phyloP scores from a whole-genome alignment of 2,113 vertebrate species.

The Pluvianellus socialis region DNA sequence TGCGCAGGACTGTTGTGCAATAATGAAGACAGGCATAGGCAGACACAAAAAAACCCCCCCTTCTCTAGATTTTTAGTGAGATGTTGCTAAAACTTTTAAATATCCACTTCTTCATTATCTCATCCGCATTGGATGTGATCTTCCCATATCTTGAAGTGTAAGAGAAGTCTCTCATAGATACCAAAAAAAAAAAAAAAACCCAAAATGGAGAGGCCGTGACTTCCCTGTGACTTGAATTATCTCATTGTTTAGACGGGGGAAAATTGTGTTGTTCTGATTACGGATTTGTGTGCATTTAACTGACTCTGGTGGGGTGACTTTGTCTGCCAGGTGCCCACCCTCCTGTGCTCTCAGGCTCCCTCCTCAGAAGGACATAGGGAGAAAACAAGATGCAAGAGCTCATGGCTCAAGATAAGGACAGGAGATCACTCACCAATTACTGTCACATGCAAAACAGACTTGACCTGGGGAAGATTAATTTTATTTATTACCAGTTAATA shows the following conservation, averaged over 20 bases:
- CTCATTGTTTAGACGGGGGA: not conserved
- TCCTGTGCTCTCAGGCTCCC: accelerated
- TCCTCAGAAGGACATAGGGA: not conserved
- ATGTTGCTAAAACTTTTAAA: not conserved
- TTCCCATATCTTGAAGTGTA: not conserved
- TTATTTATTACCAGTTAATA: not conserved
- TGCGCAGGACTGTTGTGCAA: not conserved
- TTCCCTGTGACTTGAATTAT: not conserved
- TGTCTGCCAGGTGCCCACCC: not conserved
- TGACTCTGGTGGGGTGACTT: not conserved
- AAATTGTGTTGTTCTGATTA: not conserved
- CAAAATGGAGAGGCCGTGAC: accelerated
- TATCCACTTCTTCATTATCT: not conserved
- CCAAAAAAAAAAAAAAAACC: not conserved
- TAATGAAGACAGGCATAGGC: not conserved
- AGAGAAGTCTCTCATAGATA: not conserved
- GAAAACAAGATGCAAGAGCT: not conserved
- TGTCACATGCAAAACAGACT: not conserved
- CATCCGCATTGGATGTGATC: not conserved
- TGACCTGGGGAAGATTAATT: not conserved
- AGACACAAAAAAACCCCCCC: not conserved
- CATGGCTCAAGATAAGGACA: not conserved
- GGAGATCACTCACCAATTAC: not conserved
- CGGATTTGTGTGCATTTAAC: not conserved
- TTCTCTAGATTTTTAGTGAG: not conserved